These are phyloP conservation scores for Unio delphinus DNA, from an alignment of 2,888 invertebrate genomes.

Conservation along the genomic window DNA sequence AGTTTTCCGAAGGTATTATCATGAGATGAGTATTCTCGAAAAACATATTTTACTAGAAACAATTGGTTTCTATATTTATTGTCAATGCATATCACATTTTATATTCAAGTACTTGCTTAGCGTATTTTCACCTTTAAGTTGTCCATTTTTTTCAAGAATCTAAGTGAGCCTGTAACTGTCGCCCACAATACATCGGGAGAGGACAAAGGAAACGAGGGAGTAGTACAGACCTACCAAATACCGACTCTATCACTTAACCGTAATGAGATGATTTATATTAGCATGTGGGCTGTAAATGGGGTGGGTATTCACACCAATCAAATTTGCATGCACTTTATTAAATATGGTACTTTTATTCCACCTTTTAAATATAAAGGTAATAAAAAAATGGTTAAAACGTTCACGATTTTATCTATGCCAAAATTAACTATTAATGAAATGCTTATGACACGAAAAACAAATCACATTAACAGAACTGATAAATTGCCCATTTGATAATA, in stretches of 20 bases:
- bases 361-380: too few relatives aligned
- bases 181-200: slow-evolving; percentile 13
- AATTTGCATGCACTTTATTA: not conserved
- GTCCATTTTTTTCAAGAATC: slow-evolving; percentile 4
- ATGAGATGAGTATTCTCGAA: too few relatives aligned
- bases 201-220: slow-evolving; percentile 17
- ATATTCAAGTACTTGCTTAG: not conserved
- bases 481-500: too few relatives aligned
- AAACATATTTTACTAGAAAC: too few relatives aligned
- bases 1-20: too few relatives aligned
- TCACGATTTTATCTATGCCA: too few relatives aligned
- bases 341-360: not conserved
- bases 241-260: slow-evolving; percentile 11
- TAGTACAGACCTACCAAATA: slow-evolving; percentile 17
- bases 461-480: too few relatives aligned
- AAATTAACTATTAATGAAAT: too few relatives aligned
- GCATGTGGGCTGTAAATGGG: slow-evolving; percentile 28
- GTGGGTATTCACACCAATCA: slow-evolving; percentile 7
- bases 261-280: slow-evolving; percentile 18
- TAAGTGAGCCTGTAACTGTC: slow-evolving; percentile 7
- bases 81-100: too few relatives aligned
- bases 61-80: too few relatives aligned
- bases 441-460: too few relatives aligned
- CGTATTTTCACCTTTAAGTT: not conserved
- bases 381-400: too few relatives aligned